Conservation (phyloP, 1,140 invertebrate species). For the Xylocopa sonorina region DNA sequence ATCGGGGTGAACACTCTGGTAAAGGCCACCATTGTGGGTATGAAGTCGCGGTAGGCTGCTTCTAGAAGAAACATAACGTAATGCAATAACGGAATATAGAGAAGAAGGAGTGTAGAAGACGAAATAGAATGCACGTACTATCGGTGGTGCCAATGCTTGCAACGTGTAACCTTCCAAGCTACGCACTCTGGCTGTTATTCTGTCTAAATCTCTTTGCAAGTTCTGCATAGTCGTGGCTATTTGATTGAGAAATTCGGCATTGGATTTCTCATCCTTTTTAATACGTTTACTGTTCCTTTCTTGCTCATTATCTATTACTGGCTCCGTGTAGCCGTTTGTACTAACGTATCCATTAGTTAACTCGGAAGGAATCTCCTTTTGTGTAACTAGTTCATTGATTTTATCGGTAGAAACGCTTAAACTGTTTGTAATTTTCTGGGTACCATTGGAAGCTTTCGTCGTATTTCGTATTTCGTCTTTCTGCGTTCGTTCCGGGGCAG, state of each 20-base stretch:
- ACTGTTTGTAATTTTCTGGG: conserved; percentile 55
- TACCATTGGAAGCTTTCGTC: conserved; percentile 66
- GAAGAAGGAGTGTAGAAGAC: background rate
- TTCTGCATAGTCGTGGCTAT: conserved; percentile 75
- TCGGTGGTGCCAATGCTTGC: conserved; percentile 62
- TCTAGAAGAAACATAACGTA: conserved; percentile 45
- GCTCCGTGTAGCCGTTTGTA: conserved; percentile 48
- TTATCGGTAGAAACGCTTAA: conserved; percentile 52
- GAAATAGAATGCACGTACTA: conserved; percentile 50
- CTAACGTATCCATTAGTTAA: conserved; percentile 72
- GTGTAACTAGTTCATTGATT: conserved; percentile 45
- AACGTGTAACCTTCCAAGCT: conserved; percentile 75
- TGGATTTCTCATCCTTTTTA: conserved; percentile 72
- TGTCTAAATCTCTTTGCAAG: conserved; percentile 78
- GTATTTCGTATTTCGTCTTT: too few species aligned
- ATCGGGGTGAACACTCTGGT: conserved; percentile 81
- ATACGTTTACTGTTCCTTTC: conserved; percentile 70
- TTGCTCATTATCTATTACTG: conserved; percentile 58
- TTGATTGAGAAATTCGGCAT: conserved; percentile 74
- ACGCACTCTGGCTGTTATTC: conserved; percentile 75
- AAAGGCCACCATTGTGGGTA: conserved; percentile 83
- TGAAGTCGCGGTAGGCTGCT: conserved; percentile 59
- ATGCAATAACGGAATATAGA: background rate
- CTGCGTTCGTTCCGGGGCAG: conserved; percentile 74
- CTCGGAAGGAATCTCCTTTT: conserved; percentile 60